Base-by-base conservation (phyloP, 2,888 invertebrate genomes). In the Frankliniella intonsa region DNA sequence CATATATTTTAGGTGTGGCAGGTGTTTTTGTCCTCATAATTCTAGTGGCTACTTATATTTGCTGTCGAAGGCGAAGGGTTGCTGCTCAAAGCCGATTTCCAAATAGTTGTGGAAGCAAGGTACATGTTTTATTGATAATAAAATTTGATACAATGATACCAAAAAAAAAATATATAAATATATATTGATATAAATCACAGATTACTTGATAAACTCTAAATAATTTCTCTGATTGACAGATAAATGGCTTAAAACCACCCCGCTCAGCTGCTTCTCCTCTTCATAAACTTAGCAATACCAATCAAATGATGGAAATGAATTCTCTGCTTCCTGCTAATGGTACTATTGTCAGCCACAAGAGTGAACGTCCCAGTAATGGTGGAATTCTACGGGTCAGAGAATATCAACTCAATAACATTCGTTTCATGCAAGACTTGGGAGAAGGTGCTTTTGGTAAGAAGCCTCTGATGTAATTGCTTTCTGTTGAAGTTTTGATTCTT, bases 371-470 rank as follows among this genome's bases (percentile, higher is more conserved):
- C n/a, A 76, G 25, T 25, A 76, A 76, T 76, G 69, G 69, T 10
- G 25, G 25, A 25, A 76, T 76, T 12, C 25, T 76, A 3, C 89
- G 94, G 85, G 94, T 97, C 80, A 93, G 95, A 5, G 97, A 97
- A 86, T 97, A 96, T 87, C 94, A 95, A 0, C 90, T 96, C 83
- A 93, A 94, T 83, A 94, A 95, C 87, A 94, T 97, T 0, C 91
- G 93, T 84, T 96, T 97, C 87, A 90, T 96, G 80, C 96, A 97
- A 87, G 96, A 97, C 88, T 89, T 98, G 51, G 98, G 98, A 38
- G 97, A 98, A 89, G 98, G 99, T 17, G 97, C 97, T 51, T 99
- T 98, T 88, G 98, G 98, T 88, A 89, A 88, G 87, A 69, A 80
- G 50, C 19, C 62, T n/a, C 12, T 50, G 27, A 14, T 80, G 65